These are phyloP conservation scores for Pogonomyrmex californicus DNA, from an alignment of 1,140 invertebrate genomes.

Conservation along the genomic window DNA sequence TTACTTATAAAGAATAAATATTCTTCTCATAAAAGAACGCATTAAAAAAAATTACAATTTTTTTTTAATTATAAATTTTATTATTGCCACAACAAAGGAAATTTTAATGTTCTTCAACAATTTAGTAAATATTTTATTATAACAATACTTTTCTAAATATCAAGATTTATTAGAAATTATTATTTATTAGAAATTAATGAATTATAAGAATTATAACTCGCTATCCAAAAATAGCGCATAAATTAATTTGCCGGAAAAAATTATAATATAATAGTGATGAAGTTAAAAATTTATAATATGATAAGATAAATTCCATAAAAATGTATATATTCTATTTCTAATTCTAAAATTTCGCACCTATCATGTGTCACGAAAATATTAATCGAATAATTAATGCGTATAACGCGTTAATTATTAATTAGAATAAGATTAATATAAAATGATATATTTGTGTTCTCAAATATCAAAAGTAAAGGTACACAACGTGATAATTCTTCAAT, in stretches of 20 bases:
- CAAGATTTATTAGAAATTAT: not conserved
- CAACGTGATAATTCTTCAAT: not conserved
- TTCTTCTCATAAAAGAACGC: not conserved
- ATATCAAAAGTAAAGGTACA: not conserved
- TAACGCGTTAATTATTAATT: not conserved
- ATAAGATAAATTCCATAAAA: conserved; percentile 35
- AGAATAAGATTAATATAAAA: not conserved
- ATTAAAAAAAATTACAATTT: not conserved
- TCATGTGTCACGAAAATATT: conserved; percentile 5
- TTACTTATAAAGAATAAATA: not conserved
- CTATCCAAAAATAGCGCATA: conserved; percentile 36
- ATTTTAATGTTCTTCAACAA: not conserved
- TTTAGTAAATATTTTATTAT: not conserved
- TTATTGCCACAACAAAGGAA: not conserved
- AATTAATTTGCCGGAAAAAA: conserved; percentile 61
- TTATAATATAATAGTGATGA: conserved; percentile 10
- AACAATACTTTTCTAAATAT: not conserved
- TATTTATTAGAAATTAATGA: not conserved
- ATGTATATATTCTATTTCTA: conserved; percentile 37
- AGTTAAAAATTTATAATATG: conserved; percentile 43
- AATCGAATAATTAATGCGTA: not conserved
- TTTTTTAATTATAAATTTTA: not conserved
- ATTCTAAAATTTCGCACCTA: not conserved
- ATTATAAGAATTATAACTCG: not conserved
- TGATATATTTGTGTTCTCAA: not conserved